Percentiles rank a stretch among this genome's conserved stretches.
Conservation (phyloP, 2,113 vertebrate species). For the Cheilinus undulatus region DNA sequence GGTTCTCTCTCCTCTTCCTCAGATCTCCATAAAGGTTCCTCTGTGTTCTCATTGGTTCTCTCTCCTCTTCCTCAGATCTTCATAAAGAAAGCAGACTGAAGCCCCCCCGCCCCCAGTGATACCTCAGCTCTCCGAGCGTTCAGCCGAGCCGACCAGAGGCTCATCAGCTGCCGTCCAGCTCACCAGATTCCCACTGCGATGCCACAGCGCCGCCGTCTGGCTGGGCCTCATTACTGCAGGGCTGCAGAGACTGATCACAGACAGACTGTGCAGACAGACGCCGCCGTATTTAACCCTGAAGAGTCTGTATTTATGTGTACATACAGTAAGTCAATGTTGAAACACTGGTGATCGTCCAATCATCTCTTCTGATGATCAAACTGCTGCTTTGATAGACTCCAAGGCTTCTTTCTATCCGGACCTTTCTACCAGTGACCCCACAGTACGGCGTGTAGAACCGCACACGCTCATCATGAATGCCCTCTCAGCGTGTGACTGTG, state of each 20-base stretch:
- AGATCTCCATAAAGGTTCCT: background rate
- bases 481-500: constrained; percentile 57
- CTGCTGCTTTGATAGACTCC: constrained; percentile 44
- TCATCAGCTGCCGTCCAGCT: constrained; percentile 34
- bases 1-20: no score
- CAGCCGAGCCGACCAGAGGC: constrained; percentile 37
- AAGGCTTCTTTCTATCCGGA: constrained; percentile 29
- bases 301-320: constrained; percentile 79
- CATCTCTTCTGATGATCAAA: constrained; percentile 19
- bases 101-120: constrained; percentile 30
- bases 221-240: constrained; percentile 57
- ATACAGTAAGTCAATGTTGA: constrained; percentile 74
- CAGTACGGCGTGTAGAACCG: constrained; percentile 49
- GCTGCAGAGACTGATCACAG: constrained; percentile 28
- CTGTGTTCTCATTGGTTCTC: background rate
- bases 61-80: constrained; percentile 87
- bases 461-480: constrained; percentile 57
- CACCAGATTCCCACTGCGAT: constrained; percentile 40
- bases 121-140: constrained; percentile 62
- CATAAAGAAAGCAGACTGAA: constrained; percentile 93
- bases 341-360: constrained; percentile 73
- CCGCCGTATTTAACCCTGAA: constrained; percentile 60
- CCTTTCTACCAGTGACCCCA: constrained; percentile 24
- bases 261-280: background rate
- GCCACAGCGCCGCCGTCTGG: constrained; percentile 66